Percentiles rank a stretch among this genome's conserved stretches.
These are phyloP conservation scores for Operophtera brumata DNA, from an alignment of 2,888 invertebrate species.

Conservation along the genomic window DNA sequence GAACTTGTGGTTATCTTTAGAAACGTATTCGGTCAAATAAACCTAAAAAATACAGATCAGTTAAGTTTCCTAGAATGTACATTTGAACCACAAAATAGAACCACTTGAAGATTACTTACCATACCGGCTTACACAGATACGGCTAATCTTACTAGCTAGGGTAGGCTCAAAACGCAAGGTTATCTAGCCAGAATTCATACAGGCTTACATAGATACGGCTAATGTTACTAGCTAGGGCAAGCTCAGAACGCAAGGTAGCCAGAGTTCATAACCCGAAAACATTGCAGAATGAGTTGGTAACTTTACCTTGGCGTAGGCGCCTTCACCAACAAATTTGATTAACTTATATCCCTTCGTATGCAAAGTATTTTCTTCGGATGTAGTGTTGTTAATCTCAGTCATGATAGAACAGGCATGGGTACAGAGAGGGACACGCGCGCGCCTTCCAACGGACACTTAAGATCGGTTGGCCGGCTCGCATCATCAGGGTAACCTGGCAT, in stretches of 20 bases:
- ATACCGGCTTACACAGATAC: not conserved
- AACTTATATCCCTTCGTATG: slow-evolving; percentile 82
- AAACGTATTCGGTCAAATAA: slow-evolving; percentile 62
- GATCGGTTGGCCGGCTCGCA: slow-evolving; percentile 43
- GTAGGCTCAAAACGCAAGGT: too few species aligned
- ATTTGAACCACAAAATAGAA: not conserved
- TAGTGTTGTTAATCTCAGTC: slow-evolving; percentile 67
- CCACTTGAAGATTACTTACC: not conserved
- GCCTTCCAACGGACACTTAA: slow-evolving; percentile 37
- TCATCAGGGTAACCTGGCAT: slow-evolving; percentile 54
- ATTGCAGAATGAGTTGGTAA: too few species aligned
- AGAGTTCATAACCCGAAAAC: too few species aligned
- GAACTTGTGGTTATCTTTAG: slow-evolving; percentile 56
- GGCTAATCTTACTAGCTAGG: too few species aligned
- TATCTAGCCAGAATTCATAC: too few species aligned
- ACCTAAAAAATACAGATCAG: slow-evolving; percentile 58
- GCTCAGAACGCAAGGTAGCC: too few species aligned
- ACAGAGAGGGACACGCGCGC: slow-evolving; percentile 34
- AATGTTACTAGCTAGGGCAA: too few species aligned
- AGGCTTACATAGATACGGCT: too few species aligned
- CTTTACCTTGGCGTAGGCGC: slow-evolving; percentile 88
- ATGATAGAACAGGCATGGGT: slow-evolving; percentile 57
- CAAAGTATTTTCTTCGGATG: slow-evolving; percentile 74
- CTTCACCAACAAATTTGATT: slow-evolving; percentile 85
- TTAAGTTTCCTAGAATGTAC: not conserved